Base-by-base conservation (phyloP, 1,140 invertebrate species). In the Cotesia glomerata region DNA sequence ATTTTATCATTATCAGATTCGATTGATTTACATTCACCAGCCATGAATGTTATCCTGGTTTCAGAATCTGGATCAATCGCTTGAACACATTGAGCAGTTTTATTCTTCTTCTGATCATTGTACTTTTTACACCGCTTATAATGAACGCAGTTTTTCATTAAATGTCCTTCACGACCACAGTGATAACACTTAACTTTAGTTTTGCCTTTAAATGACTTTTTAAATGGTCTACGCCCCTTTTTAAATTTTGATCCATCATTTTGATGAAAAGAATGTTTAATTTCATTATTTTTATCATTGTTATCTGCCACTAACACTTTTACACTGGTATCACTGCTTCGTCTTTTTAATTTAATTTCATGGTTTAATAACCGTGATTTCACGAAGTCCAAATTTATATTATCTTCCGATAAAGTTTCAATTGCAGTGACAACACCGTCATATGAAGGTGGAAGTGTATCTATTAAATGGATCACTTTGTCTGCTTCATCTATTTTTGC, bases 331-430 rank as follows among this genome's bases (percentile, higher is more conserved):
- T 56, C 52, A 2, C 26, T 14, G 36, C 26, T 74, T 69, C 18
- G 64, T 73, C n/a, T 73, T 14, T 62, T 80, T 13, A 65, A 16
- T 65, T 65, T 78, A 18, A 70, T 14, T 64, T 81, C 72, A 65
- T 78, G 75, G 62, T 82, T 76, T 4, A 78, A 54, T 5, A 82
- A 67, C 56, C 76, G 52, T 49, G 75, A 75, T 62, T 78, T 81
- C 0, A 82, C 79, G 58, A 80, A 82, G 3, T 35, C 49, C 4
- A 78, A 0, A 2, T 62, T 79, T 8, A 82, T 36, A 5, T 73
- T 54, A 0, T 80, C 76, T 0, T 54, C 14, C 7, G 75, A 68
- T 7, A 80, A 59, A 2, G 77, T 80, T 45, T 79, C 79, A 11
- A 80, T 52, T 0, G 74, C 78, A 4, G 76, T 80, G 0, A 77